Evolutionary conservation across 2,888 invertebrate genomes (phyloP).

Genomic region (Melolontha melolontha): DNA sequence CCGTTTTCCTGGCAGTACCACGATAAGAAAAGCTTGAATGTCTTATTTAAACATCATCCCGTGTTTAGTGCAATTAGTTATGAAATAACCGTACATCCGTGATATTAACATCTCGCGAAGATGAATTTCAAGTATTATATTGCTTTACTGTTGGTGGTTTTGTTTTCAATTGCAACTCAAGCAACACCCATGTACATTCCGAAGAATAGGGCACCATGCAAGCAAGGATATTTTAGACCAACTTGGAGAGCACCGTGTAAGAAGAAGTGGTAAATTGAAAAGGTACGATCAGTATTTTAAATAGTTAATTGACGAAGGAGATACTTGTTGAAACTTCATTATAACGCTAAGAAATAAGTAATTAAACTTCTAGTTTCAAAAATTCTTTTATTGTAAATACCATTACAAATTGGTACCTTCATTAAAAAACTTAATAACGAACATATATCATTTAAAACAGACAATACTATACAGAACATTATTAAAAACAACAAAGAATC

Average conservation of each 20-base stretch:
- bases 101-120: neutral
- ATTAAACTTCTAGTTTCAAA: too few relatives aligned
- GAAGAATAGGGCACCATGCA: constrained; percentile 14
- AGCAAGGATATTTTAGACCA: constrained; percentile 25
- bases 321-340: too few relatives aligned
- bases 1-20: constrained; percentile 22
- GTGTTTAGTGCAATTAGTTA: constrained; percentile 3
- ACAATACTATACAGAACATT: too few relatives aligned
- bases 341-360: too few relatives aligned
- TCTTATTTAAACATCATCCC: constrained; percentile 18
- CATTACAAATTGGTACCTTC: too few relatives aligned
- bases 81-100: neutral
- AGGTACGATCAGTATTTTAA: constrained; percentile 10
- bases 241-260: constrained; percentile 16
- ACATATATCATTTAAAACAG: too few relatives aligned
- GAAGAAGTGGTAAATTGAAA: constrained; percentile 16
- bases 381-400: too few relatives aligned
- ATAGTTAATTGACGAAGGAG: too few relatives aligned
- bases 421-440: too few relatives aligned
- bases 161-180: constrained; percentile 12
- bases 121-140: constrained; percentile 22
- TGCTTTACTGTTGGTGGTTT: constrained; percentile 14
- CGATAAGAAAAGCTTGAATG: constrained; percentile 15
- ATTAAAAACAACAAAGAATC: too few relatives aligned
- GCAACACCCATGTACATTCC: constrained; percentile 30